Base-by-base conservation (phyloP, 2,888 invertebrate genomes). In the Cephus pygmeus region DNA sequence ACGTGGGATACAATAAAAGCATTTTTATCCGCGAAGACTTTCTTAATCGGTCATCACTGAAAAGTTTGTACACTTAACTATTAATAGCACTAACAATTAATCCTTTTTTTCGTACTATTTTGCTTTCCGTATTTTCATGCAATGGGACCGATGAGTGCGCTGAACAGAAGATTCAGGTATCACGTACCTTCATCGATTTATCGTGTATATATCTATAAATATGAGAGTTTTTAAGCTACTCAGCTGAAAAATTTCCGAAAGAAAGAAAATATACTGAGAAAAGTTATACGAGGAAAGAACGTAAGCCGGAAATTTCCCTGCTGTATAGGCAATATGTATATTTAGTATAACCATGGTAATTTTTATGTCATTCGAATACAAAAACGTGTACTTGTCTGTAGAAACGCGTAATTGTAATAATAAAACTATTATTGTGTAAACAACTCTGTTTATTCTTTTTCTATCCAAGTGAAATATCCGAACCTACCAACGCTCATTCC, bases 121-220 rank as follows among this genome's bases (percentile, higher is more conserved):
- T 56, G 15, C 23, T 23, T 56, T 56, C 2, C 9, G 23, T 56
- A 23, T 56, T 56, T 56, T 56, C 56, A 56, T 56, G 23, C 56
- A 56, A 56, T 56, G 56, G 56, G 56, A 23, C 56, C 56, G 56
- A 56, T 9, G 56, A 56, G 23, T 71, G 31, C 71, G 31, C 30
- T 71, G 34, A 31, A 34, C 34, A 30, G 71, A 30, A 71, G 71
- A 33, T 34, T 31, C 30, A 11, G 31, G 71, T 71, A 71, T 34
- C 15, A 23, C 34, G 30, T 71, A 71, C 71, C 71, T 30, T 34
- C 11, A 30, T 71, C 11, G 71, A 34, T 23, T 34, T 34, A 33
- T 31, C 71, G 15, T 71, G 71, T 71, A 34, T 34, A 71, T 71
- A 33, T 71, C 33, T 71, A 71, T 71, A 71, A 71, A 71, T 71